A percentile compares a stretch with the other conserved stretches of the same genome.
phyloP scores from a whole-genome alignment of 2,888 invertebrate genomes.

The Acholoe squamosa region DNA sequence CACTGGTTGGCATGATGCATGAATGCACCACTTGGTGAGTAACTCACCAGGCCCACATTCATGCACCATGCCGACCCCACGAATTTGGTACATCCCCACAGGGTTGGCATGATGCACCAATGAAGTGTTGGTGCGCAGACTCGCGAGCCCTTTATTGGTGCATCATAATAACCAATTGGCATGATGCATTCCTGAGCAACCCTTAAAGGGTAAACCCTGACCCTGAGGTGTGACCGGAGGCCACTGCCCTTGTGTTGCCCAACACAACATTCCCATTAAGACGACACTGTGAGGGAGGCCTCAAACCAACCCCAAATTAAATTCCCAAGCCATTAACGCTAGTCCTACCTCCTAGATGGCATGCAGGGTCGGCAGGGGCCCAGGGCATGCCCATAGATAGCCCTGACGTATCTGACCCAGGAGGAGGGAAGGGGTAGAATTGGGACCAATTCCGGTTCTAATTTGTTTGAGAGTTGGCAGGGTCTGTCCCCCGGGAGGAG shows the following conservation, averaged over 20 bases:
- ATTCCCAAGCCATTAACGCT: conserved; percentile 18
- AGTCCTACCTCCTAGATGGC: background rate
- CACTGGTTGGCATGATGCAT: too few species aligned
- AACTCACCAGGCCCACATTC: too few species aligned
- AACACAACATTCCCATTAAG: background rate
- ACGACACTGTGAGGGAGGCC: background rate
- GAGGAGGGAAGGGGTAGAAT: background rate
- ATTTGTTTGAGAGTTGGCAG: conserved; percentile 57
- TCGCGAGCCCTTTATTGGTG: too few species aligned
- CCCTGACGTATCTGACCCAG: conserved; percentile 13
- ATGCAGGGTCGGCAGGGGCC: background rate
- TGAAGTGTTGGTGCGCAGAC: too few species aligned
- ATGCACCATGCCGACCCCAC: too few species aligned
- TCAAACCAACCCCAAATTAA: conserved; percentile 13
- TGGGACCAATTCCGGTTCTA: conserved; percentile 58
- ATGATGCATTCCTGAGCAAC: too few species aligned
- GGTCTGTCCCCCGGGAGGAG: background rate
- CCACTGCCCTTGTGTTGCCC: background rate
- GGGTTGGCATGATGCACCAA: too few species aligned
- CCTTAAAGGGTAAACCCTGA: too few species aligned
- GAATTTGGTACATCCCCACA: too few species aligned
- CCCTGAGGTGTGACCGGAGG: too few species aligned
- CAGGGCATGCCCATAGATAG: background rate
- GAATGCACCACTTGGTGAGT: too few species aligned
- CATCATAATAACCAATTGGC: too few species aligned